Base-by-base conservation (phyloP, 2,888 invertebrate genomes). In the Ophonus ardosiacus region DNA sequence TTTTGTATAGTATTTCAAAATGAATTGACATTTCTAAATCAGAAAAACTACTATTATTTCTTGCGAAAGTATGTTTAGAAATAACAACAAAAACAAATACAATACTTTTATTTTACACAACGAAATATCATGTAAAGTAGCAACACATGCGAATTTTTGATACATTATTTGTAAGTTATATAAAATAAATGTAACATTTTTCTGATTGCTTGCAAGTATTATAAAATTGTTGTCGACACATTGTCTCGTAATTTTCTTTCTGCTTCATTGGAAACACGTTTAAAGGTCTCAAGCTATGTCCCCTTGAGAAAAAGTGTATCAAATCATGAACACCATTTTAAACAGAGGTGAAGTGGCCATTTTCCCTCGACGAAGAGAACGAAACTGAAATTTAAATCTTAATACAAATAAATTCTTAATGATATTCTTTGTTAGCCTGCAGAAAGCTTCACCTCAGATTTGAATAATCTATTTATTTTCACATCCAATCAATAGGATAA, bases 271-370 rank as follows among this genome's bases (percentile, higher is more conserved):
- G 24, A 63, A 63, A 7, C 59, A 63, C 63, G 63, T 63, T 24
- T 63, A 63, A 63, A 63, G 63, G 24, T 63, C 24, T 24, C 21
- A 17, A 59, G 63, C 21, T 63, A 63, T 63, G 31, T 24, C 21
- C 63, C 63, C 21, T 63, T 63, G 63, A 63, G 31, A 63, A 63
- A 63, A 24, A 63, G 21, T 24, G 24, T 63, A 24, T 63, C 63
- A 7, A 63, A 63, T 63, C 63, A 63, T 61, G 8, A 61, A 61
- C 61, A 17, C 61, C 61, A 21, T 63, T 63, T 18, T 24, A 13
- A 1, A 24, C 63, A 63, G 63, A 5, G 63, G 6, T 4, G 24
- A 8, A 63, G 4, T 63, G n/a, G 13, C 31, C 24, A 24, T 63
- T 63, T 24, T 7, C 63, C 15, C 2, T 17, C 10, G 10, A 10